Conservation (phyloP, 2,797 vertebrate species). For the Pantherophis vulpinus region DNA sequence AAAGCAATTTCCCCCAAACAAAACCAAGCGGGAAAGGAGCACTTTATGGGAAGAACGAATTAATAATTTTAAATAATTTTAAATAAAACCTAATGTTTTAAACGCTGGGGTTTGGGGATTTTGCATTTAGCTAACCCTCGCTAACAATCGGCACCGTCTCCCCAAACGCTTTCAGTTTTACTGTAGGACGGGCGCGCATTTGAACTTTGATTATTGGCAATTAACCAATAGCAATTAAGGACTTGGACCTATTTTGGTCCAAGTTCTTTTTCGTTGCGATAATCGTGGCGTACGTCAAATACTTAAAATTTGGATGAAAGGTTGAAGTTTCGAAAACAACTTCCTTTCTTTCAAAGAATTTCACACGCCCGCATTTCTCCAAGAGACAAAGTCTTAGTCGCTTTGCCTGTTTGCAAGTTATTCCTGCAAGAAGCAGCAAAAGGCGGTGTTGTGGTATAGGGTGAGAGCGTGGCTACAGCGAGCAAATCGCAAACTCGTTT, state of each 20-base stretch:
- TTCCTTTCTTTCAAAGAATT: conserved; percentile 34
- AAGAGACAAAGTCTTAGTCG: conserved; percentile 2
- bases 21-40: conserved; percentile 6
- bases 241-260: not conserved
- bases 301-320: conserved; percentile 32
- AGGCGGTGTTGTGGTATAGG: conserved; percentile 35
- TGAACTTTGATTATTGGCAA: conserved; percentile 54
- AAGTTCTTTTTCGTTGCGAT: not conserved
- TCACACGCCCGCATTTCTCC: conserved; percentile 32
- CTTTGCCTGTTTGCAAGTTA: conserved; percentile 26
- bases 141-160: conserved; percentile 26
- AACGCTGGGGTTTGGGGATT: not conserved
- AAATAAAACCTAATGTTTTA: not conserved
- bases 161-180: conserved; percentile 55
- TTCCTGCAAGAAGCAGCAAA: conserved; percentile 42
- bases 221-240: not conserved
- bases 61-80: not conserved
- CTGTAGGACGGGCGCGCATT: conserved; percentile 1
- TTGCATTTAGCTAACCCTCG: conserved; percentile 9
- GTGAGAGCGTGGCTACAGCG: conserved; percentile 31
- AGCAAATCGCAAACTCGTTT: conserved; percentile 27
- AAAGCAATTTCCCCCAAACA: conserved; percentile 58
- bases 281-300: not conserved
- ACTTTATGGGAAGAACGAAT: conserved; percentile 50
- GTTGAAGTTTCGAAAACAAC: conserved; percentile 51